Percentiles rank a stretch among this genome's conserved stretches.
Conservation (phyloP, 1,140 invertebrate genomes). For the Cyclina sinensis region DNA sequence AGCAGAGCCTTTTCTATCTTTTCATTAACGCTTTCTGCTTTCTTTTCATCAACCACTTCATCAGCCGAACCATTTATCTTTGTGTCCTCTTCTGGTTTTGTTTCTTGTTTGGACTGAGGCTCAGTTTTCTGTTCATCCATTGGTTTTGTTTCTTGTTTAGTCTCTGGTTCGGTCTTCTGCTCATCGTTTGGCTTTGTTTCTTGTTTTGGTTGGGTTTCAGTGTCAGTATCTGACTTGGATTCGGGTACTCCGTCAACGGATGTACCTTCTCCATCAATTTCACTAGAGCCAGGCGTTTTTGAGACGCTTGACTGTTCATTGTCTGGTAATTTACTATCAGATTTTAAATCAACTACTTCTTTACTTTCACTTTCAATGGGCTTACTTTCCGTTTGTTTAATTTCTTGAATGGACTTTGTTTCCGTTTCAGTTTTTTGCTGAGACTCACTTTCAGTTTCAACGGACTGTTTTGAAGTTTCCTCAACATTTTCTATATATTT, state of each 20-base stretch:
- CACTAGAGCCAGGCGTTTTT: constrained; percentile 21
- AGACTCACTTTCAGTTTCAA: neutral
- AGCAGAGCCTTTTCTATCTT: constrained; percentile 29
- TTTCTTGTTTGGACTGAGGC: no score
- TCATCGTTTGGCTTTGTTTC: constrained; percentile 24
- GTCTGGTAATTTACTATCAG: constrained; percentile 6
- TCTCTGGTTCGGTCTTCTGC: neutral
- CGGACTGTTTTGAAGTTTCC: neutral
- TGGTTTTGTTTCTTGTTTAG: constrained; percentile 12
- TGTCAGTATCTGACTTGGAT: neutral
- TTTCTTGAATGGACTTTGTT: constrained; percentile 68
- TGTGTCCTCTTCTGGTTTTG: constrained; percentile 10
- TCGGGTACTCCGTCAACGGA: neutral
- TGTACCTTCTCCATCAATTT: neutral
- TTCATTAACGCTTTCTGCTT: neutral
- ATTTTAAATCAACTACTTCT: constrained; percentile 17
- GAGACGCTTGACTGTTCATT: constrained; percentile 3
- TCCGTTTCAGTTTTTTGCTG: neutral
- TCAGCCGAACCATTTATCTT: constrained; percentile 18
- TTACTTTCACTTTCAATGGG: constrained; percentile 18
- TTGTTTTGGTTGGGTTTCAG: neutral
- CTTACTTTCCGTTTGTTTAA: neutral
- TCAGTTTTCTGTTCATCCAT: constrained; percentile 4
- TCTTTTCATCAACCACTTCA: neutral
- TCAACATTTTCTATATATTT: neutral